phyloP scores from a whole-genome alignment of 2,888 invertebrate genomes.

The Dryobotodes eremita region DNA sequence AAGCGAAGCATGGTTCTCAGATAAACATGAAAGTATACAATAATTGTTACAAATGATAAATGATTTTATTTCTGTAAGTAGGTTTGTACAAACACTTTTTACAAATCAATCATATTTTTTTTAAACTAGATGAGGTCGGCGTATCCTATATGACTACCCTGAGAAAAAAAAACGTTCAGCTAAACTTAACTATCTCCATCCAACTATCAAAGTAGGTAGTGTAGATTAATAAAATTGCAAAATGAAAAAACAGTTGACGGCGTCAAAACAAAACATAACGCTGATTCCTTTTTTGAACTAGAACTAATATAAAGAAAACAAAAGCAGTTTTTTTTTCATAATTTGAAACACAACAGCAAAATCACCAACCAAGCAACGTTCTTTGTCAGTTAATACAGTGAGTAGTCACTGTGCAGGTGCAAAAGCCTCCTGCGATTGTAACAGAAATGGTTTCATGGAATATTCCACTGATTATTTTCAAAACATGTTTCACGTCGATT shows the following conservation, averaged over 20 bases:
- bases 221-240: neutral
- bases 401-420: constrained; percentile 36
- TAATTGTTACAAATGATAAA: neutral
- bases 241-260: neutral
- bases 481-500: constrained; percentile 42
- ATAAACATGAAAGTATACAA: neutral
- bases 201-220: neutral
- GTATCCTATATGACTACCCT: too few species aligned
- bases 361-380: neutral
- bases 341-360: neutral
- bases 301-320: neutral
- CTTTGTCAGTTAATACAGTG: neutral
- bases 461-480: constrained; percentile 47
- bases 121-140: too few species aligned
- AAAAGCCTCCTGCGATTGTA: neutral
- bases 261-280: neutral
- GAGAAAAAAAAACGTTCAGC: neutral
- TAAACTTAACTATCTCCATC: neutral
- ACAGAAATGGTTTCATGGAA: constrained; percentile 28
- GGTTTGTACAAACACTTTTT: too few species aligned
- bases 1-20: too few species aligned
- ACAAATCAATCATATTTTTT: too few species aligned
- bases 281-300: neutral
- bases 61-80: too few species aligned
- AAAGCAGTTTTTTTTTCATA: too few species aligned